Percentiles rank a stretch among this genome's conserved stretches.
Conservation (phyloP, 2,113 vertebrate species). For the Psilopogon haemacephalus region DNA sequence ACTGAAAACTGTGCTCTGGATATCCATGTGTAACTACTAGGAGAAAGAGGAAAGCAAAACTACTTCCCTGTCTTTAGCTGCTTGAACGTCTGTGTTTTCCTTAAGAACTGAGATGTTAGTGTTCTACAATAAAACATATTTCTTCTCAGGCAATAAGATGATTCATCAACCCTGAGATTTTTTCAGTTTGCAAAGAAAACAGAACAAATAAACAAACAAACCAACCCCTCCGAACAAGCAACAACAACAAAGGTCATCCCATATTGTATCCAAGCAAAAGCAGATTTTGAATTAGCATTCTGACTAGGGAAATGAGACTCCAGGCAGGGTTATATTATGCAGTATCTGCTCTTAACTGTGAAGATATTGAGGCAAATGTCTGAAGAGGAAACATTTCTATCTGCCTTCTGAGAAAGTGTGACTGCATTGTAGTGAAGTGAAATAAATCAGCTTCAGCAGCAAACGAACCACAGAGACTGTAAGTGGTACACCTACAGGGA, state of each 20-base stretch:
- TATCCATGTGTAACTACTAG: background rate
- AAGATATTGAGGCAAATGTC: background rate
- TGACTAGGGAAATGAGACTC: background rate
- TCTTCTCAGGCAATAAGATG: background rate
- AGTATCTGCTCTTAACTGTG: background rate
- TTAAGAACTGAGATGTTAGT: background rate
- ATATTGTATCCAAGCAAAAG: background rate
- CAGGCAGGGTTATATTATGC: background rate
- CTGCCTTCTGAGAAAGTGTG: background rate
- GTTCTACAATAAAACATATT: background rate
- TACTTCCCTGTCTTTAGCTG: background rate
- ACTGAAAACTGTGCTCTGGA: background rate
- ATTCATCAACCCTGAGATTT: background rate
- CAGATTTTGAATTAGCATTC: background rate
- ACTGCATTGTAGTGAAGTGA: background rate
- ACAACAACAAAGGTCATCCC: background rate
- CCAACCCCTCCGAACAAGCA: background rate
- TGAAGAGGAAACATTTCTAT: background rate
- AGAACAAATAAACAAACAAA: background rate
- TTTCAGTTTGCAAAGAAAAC: background rate
- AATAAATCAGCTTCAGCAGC: background rate
- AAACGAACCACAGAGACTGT: background rate
- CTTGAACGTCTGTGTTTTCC: background rate
- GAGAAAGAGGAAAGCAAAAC: background rate
- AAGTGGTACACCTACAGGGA: background rate